Percentiles rank a stretch among this genome's conserved stretches.
Evolutionary conservation across 2,113 vertebrate species (phyloP).

Genomic region (Chlorodrepanis virens): DNA sequence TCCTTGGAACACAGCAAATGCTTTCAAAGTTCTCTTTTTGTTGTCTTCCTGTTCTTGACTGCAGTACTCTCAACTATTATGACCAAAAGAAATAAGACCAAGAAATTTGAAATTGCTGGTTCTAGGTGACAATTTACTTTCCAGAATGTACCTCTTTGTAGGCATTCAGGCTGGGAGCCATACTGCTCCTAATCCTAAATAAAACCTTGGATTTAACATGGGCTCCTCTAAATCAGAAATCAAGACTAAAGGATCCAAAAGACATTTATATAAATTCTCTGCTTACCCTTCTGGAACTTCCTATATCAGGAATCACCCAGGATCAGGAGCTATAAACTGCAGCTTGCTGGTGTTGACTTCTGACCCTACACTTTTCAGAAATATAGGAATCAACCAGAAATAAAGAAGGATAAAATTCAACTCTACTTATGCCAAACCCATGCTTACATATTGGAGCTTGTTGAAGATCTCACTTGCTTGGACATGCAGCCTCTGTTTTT

Average conservation of each 20-base stretch:
- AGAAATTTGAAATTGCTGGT: neutral
- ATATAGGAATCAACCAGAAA: neutral
- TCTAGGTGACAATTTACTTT: neutral
- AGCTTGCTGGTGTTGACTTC: neutral
- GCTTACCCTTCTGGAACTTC: neutral
- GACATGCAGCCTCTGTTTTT: neutral
- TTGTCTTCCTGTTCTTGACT: neutral
- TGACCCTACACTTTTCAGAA: neutral
- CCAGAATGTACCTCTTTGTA: neutral
- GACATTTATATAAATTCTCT: neutral
- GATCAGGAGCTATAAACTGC: neutral
- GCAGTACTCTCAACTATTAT: neutral
- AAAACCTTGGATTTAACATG: neutral
- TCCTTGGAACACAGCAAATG: neutral
- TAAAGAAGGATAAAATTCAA: neutral
- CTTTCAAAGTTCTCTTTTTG: neutral
- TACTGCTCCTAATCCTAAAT: neutral
- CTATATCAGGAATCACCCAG: neutral
- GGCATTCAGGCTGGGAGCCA: neutral
- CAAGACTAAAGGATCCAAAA: neutral
- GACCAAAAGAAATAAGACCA: neutral
- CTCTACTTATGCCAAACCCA: neutral
- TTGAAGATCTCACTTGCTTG: neutral
- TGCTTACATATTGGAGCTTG: neutral
- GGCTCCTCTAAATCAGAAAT: neutral